Evolutionary conservation across 2,797 vertebrate species (phyloP).

Genomic region (Darevskia mixta): DNA sequence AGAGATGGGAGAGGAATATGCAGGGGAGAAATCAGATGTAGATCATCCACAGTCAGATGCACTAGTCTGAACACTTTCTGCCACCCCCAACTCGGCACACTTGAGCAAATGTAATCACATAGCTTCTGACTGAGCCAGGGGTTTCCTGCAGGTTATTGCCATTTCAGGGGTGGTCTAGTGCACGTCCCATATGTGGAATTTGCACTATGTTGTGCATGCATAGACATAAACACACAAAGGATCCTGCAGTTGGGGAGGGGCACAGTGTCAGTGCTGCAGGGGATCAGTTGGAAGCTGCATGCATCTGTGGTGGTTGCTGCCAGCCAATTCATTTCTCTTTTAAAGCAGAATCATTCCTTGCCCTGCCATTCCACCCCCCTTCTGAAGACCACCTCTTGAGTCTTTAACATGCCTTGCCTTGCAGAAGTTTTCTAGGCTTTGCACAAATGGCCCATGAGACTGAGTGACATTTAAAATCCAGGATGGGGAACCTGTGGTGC

Average conservation of each 20-base stretch:
- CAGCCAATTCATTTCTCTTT: not conserved
- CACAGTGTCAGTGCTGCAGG: conserved; percentile 1
- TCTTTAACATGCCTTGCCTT: not conserved
- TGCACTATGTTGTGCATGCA: not conserved
- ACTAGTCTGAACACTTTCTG: not conserved
- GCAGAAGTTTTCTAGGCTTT: not conserved
- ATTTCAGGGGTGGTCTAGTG: not conserved
- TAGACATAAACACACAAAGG: not conserved
- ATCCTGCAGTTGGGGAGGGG: not conserved
- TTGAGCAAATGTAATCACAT: not conserved
- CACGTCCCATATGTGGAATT: not conserved
- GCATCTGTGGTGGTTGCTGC: not conserved
- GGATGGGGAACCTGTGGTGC: too few relatives aligned
- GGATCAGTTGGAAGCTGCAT: not conserved
- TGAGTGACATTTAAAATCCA: not conserved
- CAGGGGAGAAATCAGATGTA: not conserved
- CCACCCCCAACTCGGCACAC: not conserved
- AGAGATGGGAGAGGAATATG: not conserved
- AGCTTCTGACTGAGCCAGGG: not conserved
- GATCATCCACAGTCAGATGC: not conserved
- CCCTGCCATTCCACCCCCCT: not conserved
- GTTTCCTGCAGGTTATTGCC: not conserved
- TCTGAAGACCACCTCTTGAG: not conserved
- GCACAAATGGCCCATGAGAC: not conserved
- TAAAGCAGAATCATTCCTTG: not conserved